Conservation (phyloP, 2,113 vertebrate species). For the Petaurus breviceps region DNA sequence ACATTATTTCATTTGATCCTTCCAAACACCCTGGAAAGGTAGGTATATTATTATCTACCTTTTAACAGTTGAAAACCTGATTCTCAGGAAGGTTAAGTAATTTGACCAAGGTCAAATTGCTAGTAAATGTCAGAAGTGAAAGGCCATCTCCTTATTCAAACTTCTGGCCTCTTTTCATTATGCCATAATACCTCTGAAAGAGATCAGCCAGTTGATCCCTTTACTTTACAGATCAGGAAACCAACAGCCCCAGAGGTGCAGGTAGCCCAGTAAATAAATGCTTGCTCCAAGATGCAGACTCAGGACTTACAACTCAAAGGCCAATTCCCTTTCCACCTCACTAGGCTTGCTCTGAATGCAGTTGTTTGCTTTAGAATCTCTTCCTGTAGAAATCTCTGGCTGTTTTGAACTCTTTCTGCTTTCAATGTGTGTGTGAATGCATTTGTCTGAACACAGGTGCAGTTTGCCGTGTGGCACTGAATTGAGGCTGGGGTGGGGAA, state of each 20-base stretch:
- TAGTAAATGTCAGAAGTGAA: background rate
- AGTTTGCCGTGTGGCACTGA: constrained; percentile 16
- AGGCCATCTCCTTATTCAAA: background rate
- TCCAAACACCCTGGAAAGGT: background rate
- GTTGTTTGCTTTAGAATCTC: background rate
- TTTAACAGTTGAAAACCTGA: background rate
- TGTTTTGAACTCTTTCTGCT: constrained; percentile 53
- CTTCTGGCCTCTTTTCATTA: background rate
- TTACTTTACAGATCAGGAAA: background rate
- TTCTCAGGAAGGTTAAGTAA: background rate
- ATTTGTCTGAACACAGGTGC: constrained; percentile 74
- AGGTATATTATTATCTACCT: background rate
- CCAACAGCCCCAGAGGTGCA: background rate
- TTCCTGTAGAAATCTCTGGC: constrained; percentile 12
- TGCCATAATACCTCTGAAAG: background rate
- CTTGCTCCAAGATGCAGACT: background rate
- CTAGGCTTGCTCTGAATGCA: background rate
- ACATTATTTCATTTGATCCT: background rate
- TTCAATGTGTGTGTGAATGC: constrained; percentile 56
- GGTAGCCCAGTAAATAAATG: background rate
- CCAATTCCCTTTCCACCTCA: background rate
- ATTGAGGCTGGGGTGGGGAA: background rate
- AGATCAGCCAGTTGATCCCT: background rate
- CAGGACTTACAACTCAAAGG: background rate
- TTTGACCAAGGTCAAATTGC: background rate